Base-by-base conservation (phyloP, 2,888 invertebrate species). In the Ormia ochracea region DNA sequence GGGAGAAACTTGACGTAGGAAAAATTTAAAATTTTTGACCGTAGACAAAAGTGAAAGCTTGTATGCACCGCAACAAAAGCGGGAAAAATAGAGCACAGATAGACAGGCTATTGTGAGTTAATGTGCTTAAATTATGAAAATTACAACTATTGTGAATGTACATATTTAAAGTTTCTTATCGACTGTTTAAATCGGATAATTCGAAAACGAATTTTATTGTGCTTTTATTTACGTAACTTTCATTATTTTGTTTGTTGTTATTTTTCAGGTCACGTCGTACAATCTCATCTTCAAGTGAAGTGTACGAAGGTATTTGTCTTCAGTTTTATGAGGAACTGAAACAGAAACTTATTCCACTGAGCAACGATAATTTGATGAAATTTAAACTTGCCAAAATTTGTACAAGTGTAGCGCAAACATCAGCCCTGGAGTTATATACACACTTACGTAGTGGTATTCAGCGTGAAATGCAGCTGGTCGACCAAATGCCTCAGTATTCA, bases 281-380 rank as follows among this genome's bases (percentile, higher is more conserved):
- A 12, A 85, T 85, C 56, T 85, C 83, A 19, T 75, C 84, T 33
- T 83, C 84, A 5, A 82, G 85, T 38, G 85, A 85, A 61, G 81
- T 85, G 43, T 84, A 85, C 58, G 86, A 88, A 66, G 86, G 86
- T 50, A 82, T 85, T 28, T 88, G 89, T 1, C 79, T 83, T 12
- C 84, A 86, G 59, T 90, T 90, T 81, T 86, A 85, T 78, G 87
- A 88, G 58, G 88, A 88, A 82, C 82, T 89, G 21, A 85, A 88
- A 72, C 85, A 85, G 23, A 88, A 89, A 75, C 82, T 89, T 4
- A 77, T 86, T 21, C 82, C 85, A 7, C 84, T 85, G 31, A 85
- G 83, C 66, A 81, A 83, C 58, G 86, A 88, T 68, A 84, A 85
- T 80, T 82, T 83, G 3, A 81, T 85, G 4, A 89, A 88, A 81